Evolutionary conservation across 2,888 invertebrate genomes (phyloP).

Genomic region (Ypsolopha sequella): DNA sequence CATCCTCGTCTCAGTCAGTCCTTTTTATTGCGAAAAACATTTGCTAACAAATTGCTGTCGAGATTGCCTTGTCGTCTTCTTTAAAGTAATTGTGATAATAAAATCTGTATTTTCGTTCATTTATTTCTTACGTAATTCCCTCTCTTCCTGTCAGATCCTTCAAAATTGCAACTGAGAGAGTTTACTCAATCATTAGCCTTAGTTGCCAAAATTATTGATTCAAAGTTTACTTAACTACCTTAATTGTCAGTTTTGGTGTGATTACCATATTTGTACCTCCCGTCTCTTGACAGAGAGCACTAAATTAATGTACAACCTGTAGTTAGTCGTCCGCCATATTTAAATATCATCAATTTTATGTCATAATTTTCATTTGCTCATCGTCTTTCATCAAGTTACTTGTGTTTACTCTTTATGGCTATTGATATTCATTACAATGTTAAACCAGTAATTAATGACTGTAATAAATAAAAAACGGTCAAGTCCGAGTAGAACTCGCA

Average conservation of each 20-base stretch:
- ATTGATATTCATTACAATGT: slow-evolving; percentile 5
- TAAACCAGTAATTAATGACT: slow-evolving; percentile 1
- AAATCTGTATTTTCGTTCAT: not conserved
- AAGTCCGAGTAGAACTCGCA: too few relatives aligned
- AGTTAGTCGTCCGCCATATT: slow-evolving; percentile 7
- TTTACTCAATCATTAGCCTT: slow-evolving; percentile 8
- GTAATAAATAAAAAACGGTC: not conserved
- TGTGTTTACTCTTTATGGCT: slow-evolving; percentile 5
- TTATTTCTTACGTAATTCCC: slow-evolving; percentile 9
- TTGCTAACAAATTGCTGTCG: too few relatives aligned
- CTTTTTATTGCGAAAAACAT: too few relatives aligned
- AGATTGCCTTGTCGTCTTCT: too few relatives aligned
- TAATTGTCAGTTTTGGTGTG: slow-evolving; percentile 10
- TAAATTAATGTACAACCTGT: slow-evolving; percentile 7
- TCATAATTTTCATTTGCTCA: slow-evolving; percentile 8
- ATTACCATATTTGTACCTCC: slow-evolving; percentile 9
- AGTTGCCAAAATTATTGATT: slow-evolving; percentile 12
- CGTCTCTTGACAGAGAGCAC: slow-evolving; percentile 4
- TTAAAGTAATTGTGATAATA: not conserved
- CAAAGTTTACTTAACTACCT: slow-evolving; percentile 10
- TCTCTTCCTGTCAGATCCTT: slow-evolving; percentile 7
- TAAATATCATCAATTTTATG: slow-evolving; percentile 10
- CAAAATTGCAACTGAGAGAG: slow-evolving; percentile 10
- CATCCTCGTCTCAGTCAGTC: too few relatives aligned
- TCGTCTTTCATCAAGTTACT: slow-evolving; percentile 1